Base-by-base conservation (phyloP, 2,797 vertebrate genomes). In the Tenualosa ilisha region DNA sequence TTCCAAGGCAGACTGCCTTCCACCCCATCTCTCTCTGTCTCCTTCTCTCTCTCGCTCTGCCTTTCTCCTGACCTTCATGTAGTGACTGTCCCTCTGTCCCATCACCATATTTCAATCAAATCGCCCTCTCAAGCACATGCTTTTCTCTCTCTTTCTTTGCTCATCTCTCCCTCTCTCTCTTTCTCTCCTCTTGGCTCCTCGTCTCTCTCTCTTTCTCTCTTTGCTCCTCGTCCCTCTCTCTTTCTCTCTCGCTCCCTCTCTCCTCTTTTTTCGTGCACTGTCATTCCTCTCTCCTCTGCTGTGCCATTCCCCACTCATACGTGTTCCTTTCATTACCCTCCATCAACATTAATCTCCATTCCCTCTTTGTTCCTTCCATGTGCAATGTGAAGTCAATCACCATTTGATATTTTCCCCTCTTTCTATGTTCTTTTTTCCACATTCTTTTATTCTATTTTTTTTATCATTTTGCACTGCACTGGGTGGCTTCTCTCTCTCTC, bases 91-190 rank as follows among this genome's bases (percentile, higher is more conserved):
- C 37, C 49, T 50, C 82, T 11, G 26, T 89, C 79, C 88, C 63
- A 86, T 87, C 83, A 86, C 79, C 88, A 88, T 91, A 89, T 91
- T 90, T 91, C 88, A 89, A 79, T 85, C 83, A 81, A 88, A 88
- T 86, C 85, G 7, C 83, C 81, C 87, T 82, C 85, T 84, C 46
- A 85, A 85, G 79, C 89, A 79, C 49, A 22, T 82, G 85, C 63
- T 75, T 20, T 54, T 75, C 59, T 65, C 82, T 83, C 56, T 49
- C 53, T 24, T 43, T 84, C 83, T 79, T 82, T 85, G 20, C 22
- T 22, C 83, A 15, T 53, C 15, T 15, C 51, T 53, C 51, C 15
- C 7, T 46, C 20, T 86, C 86, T 86, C 89, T 89, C 51, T 83
- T 59, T 63, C 85, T 84, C 81, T 43, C 82, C 81, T 43, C 82